Evolutionary conservation across 2,113 vertebrate genomes (phyloP), one percentile per base, ranked within the genome.

Genomic region (Symphodus melops): DNA sequence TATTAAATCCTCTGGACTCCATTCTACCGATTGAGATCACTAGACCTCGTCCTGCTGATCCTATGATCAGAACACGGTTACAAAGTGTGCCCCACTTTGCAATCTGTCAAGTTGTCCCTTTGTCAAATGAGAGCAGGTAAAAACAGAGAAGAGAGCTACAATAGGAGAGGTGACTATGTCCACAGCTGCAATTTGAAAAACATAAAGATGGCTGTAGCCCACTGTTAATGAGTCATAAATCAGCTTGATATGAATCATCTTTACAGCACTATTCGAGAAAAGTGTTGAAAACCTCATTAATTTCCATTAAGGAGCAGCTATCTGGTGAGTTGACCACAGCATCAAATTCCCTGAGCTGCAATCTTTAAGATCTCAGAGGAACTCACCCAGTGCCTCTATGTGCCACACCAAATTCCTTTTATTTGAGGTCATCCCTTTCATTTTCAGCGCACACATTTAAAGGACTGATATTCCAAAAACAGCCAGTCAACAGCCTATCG

Each of bases 211-310:
- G 76, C 76, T 69, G 60, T 64, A 57, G 68, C 72, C 75, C 59
- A 68, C 67, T 76, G 79, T 79, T 90, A 92, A 89, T 88, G 82
- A 91, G 78, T 75, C 83, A 87, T 91, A 81, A 86, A 92, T 91
- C 84, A 89, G 79, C 49, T 72, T 61, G 76, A 90, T 86, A 81
- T 82, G 82, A 88, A 81, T 92, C 72, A 85, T 89, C 84, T 87
- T 79, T 49, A 56, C 84, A 81, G 79, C 20, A 57, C 84, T 72
- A 90, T 91, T 86, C 91, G 72, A 84, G 72, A 71, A 89, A 89
- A 88, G 87, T 85, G 86, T 80, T 83, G 76, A 67, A 57, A 88
- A 87, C 79, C 83, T 88, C 82, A 89, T 91, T 87, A 88, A 90
- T 89, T 91, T 89, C 77, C 83, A 91, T 89, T 80, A 90, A 49